Evolutionary conservation across 30 jellyfish, hydroid and myxozoan genomes (phyloP).

Genomic region (Aurelia aurita): DNA sequence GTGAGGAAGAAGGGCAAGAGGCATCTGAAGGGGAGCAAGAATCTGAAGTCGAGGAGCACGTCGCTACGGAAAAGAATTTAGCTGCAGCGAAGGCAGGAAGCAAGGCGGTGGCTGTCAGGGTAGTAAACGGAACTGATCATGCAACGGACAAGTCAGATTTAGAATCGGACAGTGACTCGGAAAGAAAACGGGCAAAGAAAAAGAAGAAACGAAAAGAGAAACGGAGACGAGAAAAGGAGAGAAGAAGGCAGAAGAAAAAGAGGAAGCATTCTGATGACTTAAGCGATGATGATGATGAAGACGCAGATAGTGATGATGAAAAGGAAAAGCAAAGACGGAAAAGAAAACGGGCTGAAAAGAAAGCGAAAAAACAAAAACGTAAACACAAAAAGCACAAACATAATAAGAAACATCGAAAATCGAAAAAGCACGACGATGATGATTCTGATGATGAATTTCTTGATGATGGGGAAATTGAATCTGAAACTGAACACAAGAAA

Average conservation of each 20-base stretch:
- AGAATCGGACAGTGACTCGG: slow-evolving; percentile 38
- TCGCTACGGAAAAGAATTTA: not conserved
- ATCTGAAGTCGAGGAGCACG: slow-evolving; percentile 1
- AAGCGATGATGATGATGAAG: slow-evolving; percentile 33
- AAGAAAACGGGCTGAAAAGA: slow-evolving; percentile 59
- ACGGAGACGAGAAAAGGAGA: slow-evolving; percentile 21
- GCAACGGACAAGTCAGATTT: slow-evolving; percentile 17
- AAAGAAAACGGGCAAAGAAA: slow-evolving; percentile 5
- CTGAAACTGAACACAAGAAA: slow-evolving; percentile 40
- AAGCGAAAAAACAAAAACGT: slow-evolving; percentile 65
- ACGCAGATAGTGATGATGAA: slow-evolving; percentile 9
- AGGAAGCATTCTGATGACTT: slow-evolving; percentile 3
- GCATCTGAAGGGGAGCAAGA: slow-evolving; percentile 1
- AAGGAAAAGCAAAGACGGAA: slow-evolving; percentile 37
- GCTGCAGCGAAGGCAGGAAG: too few species aligned
- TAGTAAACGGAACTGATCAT: slow-evolving; percentile 21
- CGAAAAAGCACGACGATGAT: slow-evolving; percentile 56
- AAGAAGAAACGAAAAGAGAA: slow-evolving; percentile 15
- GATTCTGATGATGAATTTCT: slow-evolving; percentile 42
- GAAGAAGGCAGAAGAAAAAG: slow-evolving; percentile 46
- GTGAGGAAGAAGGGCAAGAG: not conserved
- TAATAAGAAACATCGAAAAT: slow-evolving; percentile 71
- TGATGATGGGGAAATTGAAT: slow-evolving; percentile 32
- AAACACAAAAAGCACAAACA: slow-evolving; percentile 74
- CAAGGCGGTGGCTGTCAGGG: not conserved